These are phyloP conservation scores for Psilopsiagon aurifrons DNA, from an alignment of 2,113 vertebrate genomes.

Conservation along the genomic window DNA sequence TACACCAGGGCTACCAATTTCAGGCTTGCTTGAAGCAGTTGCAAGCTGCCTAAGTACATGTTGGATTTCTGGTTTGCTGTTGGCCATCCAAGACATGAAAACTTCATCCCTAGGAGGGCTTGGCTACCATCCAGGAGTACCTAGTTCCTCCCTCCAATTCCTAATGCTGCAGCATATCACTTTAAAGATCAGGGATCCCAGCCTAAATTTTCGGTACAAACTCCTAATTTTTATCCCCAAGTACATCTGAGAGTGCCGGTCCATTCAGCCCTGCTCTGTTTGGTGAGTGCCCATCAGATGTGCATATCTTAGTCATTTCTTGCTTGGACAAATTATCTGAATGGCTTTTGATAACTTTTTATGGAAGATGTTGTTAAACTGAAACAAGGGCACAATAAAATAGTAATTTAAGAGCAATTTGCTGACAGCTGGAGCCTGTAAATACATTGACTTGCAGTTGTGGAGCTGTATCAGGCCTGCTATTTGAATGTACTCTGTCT, in stretches of 20 bases:
- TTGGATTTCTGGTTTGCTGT: not conserved
- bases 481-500: conserved; percentile 28
- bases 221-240: accelerated
- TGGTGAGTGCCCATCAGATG: not conserved
- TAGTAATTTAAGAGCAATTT: conserved; percentile 63
- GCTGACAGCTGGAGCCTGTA: conserved; percentile 53
- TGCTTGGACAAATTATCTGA: conserved; percentile 50
- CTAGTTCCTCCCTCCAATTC: not conserved
- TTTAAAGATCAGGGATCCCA: not conserved
- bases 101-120: not conserved
- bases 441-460: conserved; percentile 20
- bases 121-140: not conserved
- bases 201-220: not conserved
- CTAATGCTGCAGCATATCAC: not conserved
- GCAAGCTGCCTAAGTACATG: not conserved
- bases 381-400: conserved; percentile 69
- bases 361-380: conserved; percentile 57
- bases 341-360: conserved; percentile 66
- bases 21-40: not conserved
- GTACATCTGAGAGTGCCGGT: not conserved
- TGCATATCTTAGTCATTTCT: conserved; percentile 3
- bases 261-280: not conserved
- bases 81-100: not conserved
- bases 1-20: not conserved
- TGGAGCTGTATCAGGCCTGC: not conserved